Conservation (phyloP, 2,113 vertebrate genomes). For the Zootoca vivipara region DNA sequence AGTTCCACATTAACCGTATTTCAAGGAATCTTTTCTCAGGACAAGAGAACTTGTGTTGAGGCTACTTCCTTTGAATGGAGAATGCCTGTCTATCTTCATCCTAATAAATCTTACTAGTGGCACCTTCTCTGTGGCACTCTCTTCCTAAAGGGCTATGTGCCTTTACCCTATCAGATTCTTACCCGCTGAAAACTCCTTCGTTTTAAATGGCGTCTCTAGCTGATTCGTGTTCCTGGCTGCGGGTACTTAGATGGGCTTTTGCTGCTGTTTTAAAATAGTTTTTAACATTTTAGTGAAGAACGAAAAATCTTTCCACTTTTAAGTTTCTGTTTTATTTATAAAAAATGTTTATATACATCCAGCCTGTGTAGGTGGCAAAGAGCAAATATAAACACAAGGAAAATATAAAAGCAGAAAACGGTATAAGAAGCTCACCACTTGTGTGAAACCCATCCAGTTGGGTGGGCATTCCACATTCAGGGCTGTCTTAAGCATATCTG, state of each 20-base stretch:
- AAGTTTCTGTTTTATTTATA: too few relatives aligned
- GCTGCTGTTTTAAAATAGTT: neutral
- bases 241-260: neutral
- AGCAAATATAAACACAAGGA: too few relatives aligned
- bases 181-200: neutral
- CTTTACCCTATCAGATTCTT: neutral
- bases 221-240: neutral
- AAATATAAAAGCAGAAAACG: too few relatives aligned
- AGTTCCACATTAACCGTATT: neutral
- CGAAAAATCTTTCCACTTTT: neutral
- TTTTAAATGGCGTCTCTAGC: neutral
- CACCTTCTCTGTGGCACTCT: neutral
- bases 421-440: too few relatives aligned
- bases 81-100: too few relatives aligned
- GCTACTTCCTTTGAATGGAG: too few relatives aligned
- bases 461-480: too few relatives aligned
- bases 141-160: neutral
- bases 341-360: too few relatives aligned
- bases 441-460: too few relatives aligned
- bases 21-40: neutral
- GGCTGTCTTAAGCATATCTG: too few relatives aligned
- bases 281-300: neutral
- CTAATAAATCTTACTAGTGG: neutral
- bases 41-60: neutral
- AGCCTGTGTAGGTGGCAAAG: too few relatives aligned